Base-by-base conservation (phyloP, 2,797 vertebrate genomes). In the Oreortyx pictus region DNA sequence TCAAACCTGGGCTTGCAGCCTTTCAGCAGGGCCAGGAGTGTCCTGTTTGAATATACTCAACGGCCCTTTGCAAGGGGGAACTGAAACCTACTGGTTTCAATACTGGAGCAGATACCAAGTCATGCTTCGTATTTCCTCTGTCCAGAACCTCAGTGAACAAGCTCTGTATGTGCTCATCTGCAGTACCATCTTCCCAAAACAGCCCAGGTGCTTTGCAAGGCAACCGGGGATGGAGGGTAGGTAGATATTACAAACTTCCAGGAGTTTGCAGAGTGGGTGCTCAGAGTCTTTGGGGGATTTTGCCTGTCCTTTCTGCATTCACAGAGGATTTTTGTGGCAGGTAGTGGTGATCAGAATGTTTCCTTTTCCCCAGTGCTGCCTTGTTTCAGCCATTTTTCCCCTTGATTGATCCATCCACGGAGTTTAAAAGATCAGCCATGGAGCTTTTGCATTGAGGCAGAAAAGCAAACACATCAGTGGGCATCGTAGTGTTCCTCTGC, bases 141-240 rank as follows among this genome's bases (percentile, higher is more conserved):
- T 19, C 22, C 5, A 2, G 56, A 31, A 56, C 25, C 29, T 56
- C 1, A 2, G 4, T 7, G 19, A 66, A 49, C 8, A 1, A 1
- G 1, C 61, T 41, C 50, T 52, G 50, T 16, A 3, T 10, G 8
- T 44, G 3, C 50, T 73, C n/a, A 4, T 14, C 13, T 14, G 27
- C 35, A 20, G 33, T 9, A 9, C 24, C 1, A 0, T 70, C 24
- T 1, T 46, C 50, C 44, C 23, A 2, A 17, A 71, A 27, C 49
- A 16, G 9, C 9, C 7, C 2, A 1, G 20, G 6, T 5, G 7
- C 62, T 59, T 52, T 39, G 35, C 65, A 16, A 20, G 39, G 59
- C 31, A 49, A 35, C 35, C 31, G 57, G 47, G 25, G 12, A 43
- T 57, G 23, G 0, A 1, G 12, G 39, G 9, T 27, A 1, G 46